Percentiles rank a stretch among this genome's conserved stretches.
phyloP scores from a whole-genome alignment of 1,140 invertebrate species.

The Musca vetustissima region DNA sequence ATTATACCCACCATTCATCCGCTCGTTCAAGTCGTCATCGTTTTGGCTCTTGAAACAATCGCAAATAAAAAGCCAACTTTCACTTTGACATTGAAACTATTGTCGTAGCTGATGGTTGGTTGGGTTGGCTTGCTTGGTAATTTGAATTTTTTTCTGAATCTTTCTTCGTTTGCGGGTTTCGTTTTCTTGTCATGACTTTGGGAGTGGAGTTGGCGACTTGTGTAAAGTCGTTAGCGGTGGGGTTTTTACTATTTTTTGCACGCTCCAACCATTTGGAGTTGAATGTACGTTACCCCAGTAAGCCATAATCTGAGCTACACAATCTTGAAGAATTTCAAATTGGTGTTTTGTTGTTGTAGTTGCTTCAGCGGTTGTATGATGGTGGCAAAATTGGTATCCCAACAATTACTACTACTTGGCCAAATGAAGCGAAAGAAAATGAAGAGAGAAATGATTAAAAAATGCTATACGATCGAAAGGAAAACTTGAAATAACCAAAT shows the following conservation, averaged over 20 bases:
- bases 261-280: background rate
- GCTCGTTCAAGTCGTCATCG: background rate
- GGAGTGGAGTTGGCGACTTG: constrained; percentile 3
- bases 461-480: too few relatives aligned
- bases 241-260: background rate
- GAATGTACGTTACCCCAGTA: constrained; percentile 1
- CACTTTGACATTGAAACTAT: constrained; percentile 54
- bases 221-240: background rate
- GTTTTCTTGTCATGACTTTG: constrained; percentile 13
- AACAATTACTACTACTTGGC: too few relatives aligned
- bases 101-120: background rate
- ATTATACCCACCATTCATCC: too few relatives aligned
- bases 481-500: too few relatives aligned
- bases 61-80: constrained; percentile 46
- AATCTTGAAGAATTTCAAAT: background rate
- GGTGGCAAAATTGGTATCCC: too few relatives aligned
- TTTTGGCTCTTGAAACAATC: background rate
- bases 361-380: too few relatives aligned
- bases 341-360: background rate
- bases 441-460: too few relatives aligned
- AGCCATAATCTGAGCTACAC: background rate
- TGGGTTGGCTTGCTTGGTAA: background rate
- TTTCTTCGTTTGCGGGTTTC: constrained; percentile 7
- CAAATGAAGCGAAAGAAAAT: too few relatives aligned
- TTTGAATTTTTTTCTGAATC: background rate